These are phyloP conservation scores for Stomorhina lunata DNA, from an alignment of 2,888 invertebrate species.

Conservation along the genomic window DNA sequence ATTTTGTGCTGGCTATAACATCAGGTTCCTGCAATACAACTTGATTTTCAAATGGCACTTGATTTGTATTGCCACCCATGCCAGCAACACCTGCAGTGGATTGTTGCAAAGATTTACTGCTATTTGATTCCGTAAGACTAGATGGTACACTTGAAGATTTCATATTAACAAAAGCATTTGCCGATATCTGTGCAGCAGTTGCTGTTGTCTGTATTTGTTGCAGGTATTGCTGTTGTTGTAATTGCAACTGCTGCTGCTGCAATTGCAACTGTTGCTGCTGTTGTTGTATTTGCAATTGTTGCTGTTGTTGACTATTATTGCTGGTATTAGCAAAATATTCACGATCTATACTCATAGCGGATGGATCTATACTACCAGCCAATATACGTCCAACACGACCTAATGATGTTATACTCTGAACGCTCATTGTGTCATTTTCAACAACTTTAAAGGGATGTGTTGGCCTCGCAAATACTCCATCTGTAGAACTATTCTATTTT, in stretches of 20 bases:
- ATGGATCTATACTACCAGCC: slow-evolving; percentile 85
- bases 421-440: slow-evolving; percentile 91
- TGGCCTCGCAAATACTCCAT: slow-evolving; percentile 86
- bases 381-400: slow-evolving; percentile 90
- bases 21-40: slow-evolving; percentile 87
- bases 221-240: slow-evolving; percentile 61
- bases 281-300: slow-evolving; percentile 69
- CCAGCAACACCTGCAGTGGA: slow-evolving; percentile 42
- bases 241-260: slow-evolving; percentile 34
- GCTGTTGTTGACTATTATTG: slow-evolving; percentile 72
- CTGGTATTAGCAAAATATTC: slow-evolving; percentile 76
- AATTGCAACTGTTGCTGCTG: slow-evolving; percentile 66
- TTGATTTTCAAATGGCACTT: slow-evolving; percentile 66
- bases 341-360: slow-evolving; percentile 79
- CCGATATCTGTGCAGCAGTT: slow-evolving; percentile 30
- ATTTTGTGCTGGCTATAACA: slow-evolving; percentile 94
- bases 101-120: slow-evolving; percentile 58
- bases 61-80: slow-evolving; percentile 35
- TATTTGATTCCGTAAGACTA: slow-evolving; percentile 63
- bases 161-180: slow-evolving; percentile 39
- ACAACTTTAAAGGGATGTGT: slow-evolving; percentile 92
- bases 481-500: slow-evolving; percentile 83
- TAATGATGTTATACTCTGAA: slow-evolving; percentile 93
- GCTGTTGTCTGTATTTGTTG: slow-evolving; percentile 48
- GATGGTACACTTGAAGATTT: slow-evolving; percentile 52